A percentile compares a stretch with the other conserved stretches of the same genome.
These are phyloP conservation scores for Phalacrocorax aristotelis DNA, from an alignment of 2,113 vertebrate genomes.

Conservation along the genomic window DNA sequence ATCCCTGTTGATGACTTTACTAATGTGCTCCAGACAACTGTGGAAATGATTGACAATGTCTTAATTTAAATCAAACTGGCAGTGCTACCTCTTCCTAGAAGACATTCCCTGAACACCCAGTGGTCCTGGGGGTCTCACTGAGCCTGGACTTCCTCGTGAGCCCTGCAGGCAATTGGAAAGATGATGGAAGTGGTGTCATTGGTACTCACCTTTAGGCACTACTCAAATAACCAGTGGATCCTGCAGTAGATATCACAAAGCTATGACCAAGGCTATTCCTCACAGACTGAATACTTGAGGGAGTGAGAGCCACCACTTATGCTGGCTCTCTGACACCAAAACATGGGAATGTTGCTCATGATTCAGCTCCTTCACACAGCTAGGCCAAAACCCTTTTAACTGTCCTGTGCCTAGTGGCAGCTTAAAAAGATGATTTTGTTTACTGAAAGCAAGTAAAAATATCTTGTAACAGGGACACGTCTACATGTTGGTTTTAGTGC, in stretches of 20 bases:
- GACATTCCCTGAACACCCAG: not conserved
- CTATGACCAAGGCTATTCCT: not conserved
- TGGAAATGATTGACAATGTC: not conserved
- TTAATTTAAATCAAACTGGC: not conserved
- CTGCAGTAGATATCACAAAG: not conserved
- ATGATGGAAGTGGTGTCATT: not conserved
- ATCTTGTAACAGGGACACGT: not conserved
- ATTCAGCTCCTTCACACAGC: not conserved
- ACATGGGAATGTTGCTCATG: not conserved
- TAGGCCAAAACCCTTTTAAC: not conserved
- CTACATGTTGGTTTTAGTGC: not conserved
- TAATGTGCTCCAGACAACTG: not conserved
- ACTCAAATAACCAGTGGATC: not conserved
- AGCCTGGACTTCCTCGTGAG: not conserved
- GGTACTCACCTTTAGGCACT: not conserved
- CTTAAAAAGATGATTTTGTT: not conserved
- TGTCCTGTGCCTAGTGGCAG: not conserved
- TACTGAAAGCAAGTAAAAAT: not conserved
- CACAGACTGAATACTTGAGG: not conserved
- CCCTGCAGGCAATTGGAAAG: not conserved
- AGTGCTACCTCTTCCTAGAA: not conserved
- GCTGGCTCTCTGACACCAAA: not conserved
- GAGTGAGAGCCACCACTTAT: not conserved
- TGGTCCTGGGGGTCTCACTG: not conserved
- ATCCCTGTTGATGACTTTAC: not conserved